phyloP scores from a whole-genome alignment of 2,888 invertebrate genomes.

The Xanthia icteritia region DNA sequence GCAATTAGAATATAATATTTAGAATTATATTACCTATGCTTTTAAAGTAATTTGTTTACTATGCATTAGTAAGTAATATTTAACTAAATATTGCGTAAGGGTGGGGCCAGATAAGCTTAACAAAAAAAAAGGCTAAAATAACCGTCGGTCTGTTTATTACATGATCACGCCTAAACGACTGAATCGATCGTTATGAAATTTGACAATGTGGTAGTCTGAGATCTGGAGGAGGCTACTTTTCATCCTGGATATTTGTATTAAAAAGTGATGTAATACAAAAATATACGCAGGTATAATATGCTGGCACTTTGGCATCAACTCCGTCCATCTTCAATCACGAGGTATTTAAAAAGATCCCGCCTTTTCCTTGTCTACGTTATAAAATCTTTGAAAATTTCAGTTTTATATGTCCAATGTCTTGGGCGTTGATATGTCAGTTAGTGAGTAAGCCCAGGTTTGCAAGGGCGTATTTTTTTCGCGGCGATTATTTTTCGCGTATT shows the following conservation, averaged over 20 bases:
- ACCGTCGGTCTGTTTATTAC: not conserved
- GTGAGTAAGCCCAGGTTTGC: too few species aligned
- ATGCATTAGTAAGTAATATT: constrained; percentile 9
- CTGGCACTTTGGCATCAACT: too few species aligned
- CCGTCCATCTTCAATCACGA: too few species aligned
- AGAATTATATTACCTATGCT: constrained; percentile 14
- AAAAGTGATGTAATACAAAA: not conserved
- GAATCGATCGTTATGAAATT: not conserved
- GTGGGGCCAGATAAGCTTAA: not conserved
- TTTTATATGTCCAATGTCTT: too few species aligned
- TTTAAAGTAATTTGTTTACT: constrained; percentile 8
- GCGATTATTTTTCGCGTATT: too few species aligned
- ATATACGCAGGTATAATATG: too few species aligned
- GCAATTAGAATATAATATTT: constrained; percentile 32
- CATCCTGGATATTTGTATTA: not conserved
- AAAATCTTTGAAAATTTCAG: too few species aligned
- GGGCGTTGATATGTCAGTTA: too few species aligned
- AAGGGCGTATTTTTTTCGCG: too few species aligned
- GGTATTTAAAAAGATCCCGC: too few species aligned
- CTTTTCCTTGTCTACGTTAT: too few species aligned
- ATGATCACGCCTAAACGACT: not conserved
- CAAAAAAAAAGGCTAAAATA: not conserved
- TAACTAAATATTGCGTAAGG: constrained; percentile 5
- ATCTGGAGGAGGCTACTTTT: not conserved
- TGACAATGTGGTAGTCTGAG: not conserved